Conservation (phyloP, 2,113 vertebrate genomes). For the Protobothrops flavoviridis region DNA sequence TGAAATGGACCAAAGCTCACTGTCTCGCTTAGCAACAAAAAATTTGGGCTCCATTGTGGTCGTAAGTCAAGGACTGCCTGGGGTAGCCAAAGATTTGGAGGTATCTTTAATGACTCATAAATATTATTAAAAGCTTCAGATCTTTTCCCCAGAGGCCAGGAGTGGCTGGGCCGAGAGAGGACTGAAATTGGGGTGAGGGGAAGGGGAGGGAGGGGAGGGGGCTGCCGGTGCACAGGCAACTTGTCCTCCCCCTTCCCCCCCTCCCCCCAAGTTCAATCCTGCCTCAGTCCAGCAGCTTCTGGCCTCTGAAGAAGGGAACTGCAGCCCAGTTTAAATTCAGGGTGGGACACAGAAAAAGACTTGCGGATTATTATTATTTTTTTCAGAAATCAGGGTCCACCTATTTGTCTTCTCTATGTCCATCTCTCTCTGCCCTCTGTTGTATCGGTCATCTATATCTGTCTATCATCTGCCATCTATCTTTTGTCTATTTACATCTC, state of each 20-base stretch:
- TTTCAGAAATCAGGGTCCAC: neutral
- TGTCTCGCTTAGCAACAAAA: too few species aligned
- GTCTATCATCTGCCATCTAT: neutral
- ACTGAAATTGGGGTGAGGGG: neutral
- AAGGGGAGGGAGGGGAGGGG: too few species aligned
- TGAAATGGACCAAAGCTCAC: too few species aligned
- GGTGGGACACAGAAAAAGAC: neutral
- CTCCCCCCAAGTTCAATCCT: neutral
- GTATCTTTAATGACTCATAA: neutral
- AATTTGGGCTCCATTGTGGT: too few species aligned
- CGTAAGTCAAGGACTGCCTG: too few species aligned
- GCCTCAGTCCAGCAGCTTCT: neutral
- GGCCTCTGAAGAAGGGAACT: neutral
- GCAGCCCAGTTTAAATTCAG: neutral
- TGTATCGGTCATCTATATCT: neutral
- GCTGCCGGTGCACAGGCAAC: neutral
- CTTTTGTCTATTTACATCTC: neutral
- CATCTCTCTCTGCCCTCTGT: too few species aligned
- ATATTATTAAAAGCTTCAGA: neutral
- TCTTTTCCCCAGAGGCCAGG: neutral
- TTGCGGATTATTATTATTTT: too few species aligned
- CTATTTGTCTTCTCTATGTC: too few species aligned
- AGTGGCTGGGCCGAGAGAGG: neutral
- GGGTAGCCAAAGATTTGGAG: neutral
- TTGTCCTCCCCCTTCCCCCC: neutral